These are phyloP conservation scores for Percopsis omiscomaycus DNA, from an alignment of 2,797 vertebrate genomes.

Conservation along the genomic window DNA sequence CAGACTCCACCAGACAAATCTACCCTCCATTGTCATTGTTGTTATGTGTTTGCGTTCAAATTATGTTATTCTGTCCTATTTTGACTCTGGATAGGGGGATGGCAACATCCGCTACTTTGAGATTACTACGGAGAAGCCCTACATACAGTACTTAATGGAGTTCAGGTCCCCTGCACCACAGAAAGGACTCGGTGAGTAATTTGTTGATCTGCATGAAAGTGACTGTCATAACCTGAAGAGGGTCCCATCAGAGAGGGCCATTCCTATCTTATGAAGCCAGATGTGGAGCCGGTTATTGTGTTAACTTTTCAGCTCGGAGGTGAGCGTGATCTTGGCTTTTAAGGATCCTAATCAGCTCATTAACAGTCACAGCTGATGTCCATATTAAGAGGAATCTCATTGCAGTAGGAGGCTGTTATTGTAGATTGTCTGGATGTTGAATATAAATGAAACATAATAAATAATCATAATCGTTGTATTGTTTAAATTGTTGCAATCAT, in stretches of 20 bases:
- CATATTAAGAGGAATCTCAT: not conserved
- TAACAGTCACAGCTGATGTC: constrained; percentile 4
- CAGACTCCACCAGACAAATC: too few relatives aligned
- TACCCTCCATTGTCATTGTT: too few relatives aligned
- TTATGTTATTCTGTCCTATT: not conserved
- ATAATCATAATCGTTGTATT: too few relatives aligned
- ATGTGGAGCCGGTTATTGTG: not conserved
- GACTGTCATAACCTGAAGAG: constrained; percentile 16
- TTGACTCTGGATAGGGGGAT: constrained; percentile 81
- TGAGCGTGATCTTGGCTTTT: too few relatives aligned
- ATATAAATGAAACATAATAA: too few relatives aligned
- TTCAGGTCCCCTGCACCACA: constrained; percentile 93
- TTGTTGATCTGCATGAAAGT: constrained; percentile 9
- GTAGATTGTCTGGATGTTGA: not conserved
- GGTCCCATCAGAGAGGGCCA: not conserved
- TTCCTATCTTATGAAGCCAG: not conserved
- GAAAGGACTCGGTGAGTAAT: constrained; percentile 91
- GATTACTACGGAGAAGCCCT: constrained; percentile 92
- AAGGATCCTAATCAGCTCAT: constrained; percentile 9
- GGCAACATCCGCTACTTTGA: constrained; percentile 99
- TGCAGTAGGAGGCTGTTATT: constrained; percentile 1
- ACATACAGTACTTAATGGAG: constrained; percentile 95
- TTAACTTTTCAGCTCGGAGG: not conserved
- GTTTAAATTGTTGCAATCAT: too few relatives aligned
- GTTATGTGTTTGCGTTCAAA: too few relatives aligned